phyloP scores from a whole-genome alignment of 2,888 invertebrate genomes.

The Formica aserva region DNA sequence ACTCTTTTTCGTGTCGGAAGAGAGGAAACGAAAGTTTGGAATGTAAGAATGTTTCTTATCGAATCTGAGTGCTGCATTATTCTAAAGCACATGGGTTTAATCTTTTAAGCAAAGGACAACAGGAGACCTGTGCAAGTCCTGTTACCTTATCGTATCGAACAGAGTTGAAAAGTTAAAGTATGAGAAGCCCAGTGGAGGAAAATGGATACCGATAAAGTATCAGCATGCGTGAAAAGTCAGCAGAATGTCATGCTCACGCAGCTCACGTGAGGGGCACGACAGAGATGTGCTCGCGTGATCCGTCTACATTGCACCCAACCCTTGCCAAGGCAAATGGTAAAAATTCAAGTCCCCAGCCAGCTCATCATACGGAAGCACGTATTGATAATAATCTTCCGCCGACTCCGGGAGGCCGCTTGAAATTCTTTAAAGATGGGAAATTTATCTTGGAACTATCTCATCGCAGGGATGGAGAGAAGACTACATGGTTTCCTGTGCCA shows the following conservation, averaged over 20 bases:
- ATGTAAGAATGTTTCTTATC: background rate
- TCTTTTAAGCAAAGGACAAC: constrained; percentile 54
- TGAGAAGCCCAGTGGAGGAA: constrained; percentile 83
- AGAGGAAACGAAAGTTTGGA: background rate
- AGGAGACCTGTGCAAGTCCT: constrained; percentile 23
- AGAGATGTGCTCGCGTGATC: constrained; percentile 85
- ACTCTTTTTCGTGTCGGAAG: background rate
- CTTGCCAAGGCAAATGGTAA: constrained; percentile 84
- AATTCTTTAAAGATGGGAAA: constrained; percentile 96
- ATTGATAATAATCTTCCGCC: constrained; percentile 80
- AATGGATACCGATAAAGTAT: constrained; percentile 82
- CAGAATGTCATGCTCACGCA: constrained; percentile 85
- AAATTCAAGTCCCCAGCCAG: constrained; percentile 81
- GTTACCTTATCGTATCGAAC: constrained; percentile 44
- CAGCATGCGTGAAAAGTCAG: constrained; percentile 85
- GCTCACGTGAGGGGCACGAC: constrained; percentile 85
- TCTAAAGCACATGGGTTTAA: background rate
- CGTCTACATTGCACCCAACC: constrained; percentile 83
- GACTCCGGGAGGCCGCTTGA: constrained; percentile 91
- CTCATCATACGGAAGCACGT: constrained; percentile 82
- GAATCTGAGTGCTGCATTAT: background rate
- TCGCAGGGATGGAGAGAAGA: constrained; percentile 92
- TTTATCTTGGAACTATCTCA: constrained; percentile 94
- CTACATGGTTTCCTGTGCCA: constrained; percentile 96
- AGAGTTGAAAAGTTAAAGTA: constrained; percentile 83